phyloP scores from a whole-genome alignment of 2,888 invertebrate species.

The Mesorhabditis spiculigera region DNA sequence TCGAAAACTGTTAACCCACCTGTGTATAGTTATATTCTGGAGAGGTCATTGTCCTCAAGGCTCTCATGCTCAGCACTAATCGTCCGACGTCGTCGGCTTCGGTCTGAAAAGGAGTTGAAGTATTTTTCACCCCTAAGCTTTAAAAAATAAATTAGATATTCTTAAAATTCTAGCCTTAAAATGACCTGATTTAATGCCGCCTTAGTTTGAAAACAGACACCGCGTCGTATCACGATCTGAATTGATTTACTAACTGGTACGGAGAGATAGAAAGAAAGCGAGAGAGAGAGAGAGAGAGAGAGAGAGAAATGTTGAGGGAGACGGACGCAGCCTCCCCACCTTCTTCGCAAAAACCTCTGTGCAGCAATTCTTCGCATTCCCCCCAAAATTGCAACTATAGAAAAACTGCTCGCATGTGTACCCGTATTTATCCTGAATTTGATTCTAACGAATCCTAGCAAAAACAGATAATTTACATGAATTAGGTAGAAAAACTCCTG shows the following conservation, averaged over 20 bases:
- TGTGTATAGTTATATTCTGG: constrained; percentile 39
- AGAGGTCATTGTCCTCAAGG: constrained; percentile 40
- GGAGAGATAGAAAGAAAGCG: too few relatives aligned
- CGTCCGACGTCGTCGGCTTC: constrained; percentile 55
- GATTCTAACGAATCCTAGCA: too few relatives aligned
- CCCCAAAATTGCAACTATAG: constrained; percentile 45
- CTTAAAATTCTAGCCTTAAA: too few relatives aligned
- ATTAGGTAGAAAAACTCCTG: constrained; percentile 45
- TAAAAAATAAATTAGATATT: too few relatives aligned
- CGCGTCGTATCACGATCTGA: constrained; percentile 46
- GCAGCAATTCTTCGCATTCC: constrained; percentile 45
- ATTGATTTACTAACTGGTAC: background rate
- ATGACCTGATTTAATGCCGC: constrained; percentile 45
- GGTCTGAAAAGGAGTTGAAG: too few relatives aligned
- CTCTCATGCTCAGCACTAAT: constrained; percentile 44
- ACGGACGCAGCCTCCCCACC: too few relatives aligned
- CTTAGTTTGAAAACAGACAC: constrained; percentile 49
- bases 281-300: too few relatives aligned
- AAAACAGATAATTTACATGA: too few relatives aligned
- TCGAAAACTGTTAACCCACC: too few relatives aligned
- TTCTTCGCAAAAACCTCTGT: constrained; percentile 36
- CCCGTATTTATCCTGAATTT: constrained; percentile 50
- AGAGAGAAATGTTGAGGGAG: too few relatives aligned
- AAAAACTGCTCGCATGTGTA: constrained; percentile 53
- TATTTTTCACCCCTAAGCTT: too few relatives aligned